Conservation (phyloP, 2,797 vertebrate species). For the Zenarchopterus dispar region DNA sequence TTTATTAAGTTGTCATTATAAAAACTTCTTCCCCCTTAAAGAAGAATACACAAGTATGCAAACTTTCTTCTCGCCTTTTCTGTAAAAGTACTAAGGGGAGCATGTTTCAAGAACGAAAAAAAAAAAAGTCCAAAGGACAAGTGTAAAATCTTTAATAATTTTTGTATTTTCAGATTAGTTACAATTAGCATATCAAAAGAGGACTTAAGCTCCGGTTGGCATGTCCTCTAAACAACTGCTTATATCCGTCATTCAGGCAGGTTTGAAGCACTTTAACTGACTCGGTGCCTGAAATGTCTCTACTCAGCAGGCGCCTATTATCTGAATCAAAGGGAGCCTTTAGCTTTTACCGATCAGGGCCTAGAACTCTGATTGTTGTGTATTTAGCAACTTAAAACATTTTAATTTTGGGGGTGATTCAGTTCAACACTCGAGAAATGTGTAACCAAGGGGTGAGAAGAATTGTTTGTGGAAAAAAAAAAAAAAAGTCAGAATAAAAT, state of each 20-base stretch:
- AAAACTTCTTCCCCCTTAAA: background rate
- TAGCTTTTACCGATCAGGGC: conserved; percentile 42
- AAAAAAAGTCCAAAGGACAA: background rate
- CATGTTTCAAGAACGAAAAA: conserved; percentile 2
- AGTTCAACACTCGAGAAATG: conserved; percentile 20
- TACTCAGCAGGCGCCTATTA: conserved; percentile 61
- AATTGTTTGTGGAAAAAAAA: background rate
- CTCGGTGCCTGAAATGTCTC: conserved; percentile 59
- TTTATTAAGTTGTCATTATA: background rate
- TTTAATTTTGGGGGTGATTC: conserved; percentile 25
- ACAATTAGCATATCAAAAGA: conserved; percentile 67
- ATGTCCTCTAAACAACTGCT: conserved; percentile 52
- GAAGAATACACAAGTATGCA: background rate
- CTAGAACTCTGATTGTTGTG: conserved; percentile 17
- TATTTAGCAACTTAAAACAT: conserved; percentile 25
- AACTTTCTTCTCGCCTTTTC: conserved; percentile 15
- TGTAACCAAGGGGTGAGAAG: conserved; percentile 2
- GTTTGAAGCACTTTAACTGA: conserved; percentile 54
- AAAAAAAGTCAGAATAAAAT: background rate
- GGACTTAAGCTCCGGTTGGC: conserved; percentile 41
- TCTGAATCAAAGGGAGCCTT: conserved; percentile 37
- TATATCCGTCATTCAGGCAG: conserved; percentile 51
- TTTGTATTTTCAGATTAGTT: conserved; percentile 30
- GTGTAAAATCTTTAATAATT: conserved; percentile 18
- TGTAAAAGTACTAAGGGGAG: background rate